These are phyloP conservation scores for Speoplatyrhinus poulsoni DNA, from an alignment of 2,113 vertebrate genomes.

Conservation along the genomic window DNA sequence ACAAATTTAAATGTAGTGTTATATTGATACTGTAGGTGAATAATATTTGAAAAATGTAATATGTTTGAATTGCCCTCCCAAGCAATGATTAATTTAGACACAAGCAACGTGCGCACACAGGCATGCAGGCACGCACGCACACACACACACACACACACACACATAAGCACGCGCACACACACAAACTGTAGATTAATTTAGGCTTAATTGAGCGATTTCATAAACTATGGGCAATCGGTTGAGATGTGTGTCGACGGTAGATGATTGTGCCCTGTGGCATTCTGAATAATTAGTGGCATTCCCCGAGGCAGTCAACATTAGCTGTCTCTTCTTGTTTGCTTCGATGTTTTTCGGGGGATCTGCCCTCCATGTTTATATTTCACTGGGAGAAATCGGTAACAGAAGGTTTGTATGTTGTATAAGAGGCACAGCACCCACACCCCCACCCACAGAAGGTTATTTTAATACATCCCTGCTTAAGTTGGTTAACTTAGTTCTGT, in stretches of 20 bases:
- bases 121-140: no score
- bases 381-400: slow-evolving; percentile 17
- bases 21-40: no score
- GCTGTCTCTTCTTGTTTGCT: slow-evolving; percentile 45
- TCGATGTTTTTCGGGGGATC: slow-evolving; percentile 21
- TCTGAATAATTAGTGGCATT: slow-evolving; percentile 37
- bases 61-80: no score
- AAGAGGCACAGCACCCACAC: slow-evolving; percentile 21
- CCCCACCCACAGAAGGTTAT: slow-evolving; percentile 16
- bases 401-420: slow-evolving; percentile 37
- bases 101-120: no score
- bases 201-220: slow-evolving; percentile 32
- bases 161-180: no score
- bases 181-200: background rate
- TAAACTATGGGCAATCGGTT: slow-evolving; percentile 41
- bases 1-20: no score
- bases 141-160: no score
- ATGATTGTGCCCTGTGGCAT: slow-evolving; percentile 31
- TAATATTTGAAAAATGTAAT: no score
- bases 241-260: slow-evolving; percentile 12
- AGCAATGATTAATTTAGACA: no score
- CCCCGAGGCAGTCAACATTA: slow-evolving; percentile 25
- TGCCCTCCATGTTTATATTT: slow-evolving; percentile 14
- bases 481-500: no score
- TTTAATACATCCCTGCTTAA: background rate